Percentiles rank a stretch among this genome's conserved stretches.
These are phyloP conservation scores for Cremastinae sp. DNA, from an alignment of 2,888 invertebrate species.

Conservation along the genomic window DNA sequence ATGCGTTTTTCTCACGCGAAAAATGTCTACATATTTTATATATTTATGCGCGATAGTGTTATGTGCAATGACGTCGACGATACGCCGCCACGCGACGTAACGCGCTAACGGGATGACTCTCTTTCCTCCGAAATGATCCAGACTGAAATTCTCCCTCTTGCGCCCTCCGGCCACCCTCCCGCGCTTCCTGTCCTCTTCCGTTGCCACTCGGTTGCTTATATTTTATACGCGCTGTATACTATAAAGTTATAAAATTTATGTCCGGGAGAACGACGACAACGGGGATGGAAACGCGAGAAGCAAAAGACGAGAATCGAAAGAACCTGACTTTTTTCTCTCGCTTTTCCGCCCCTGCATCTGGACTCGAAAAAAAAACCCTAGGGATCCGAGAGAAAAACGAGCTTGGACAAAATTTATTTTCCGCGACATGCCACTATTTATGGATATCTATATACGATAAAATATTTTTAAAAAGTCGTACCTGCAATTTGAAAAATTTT, in stretches of 20 bases:
- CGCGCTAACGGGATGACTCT: constrained; percentile 46
- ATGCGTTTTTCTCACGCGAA: neutral
- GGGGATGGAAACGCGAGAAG: neutral
- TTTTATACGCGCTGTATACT: constrained; percentile 29
- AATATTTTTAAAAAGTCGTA: too few relatives aligned
- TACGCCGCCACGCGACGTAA: constrained; percentile 50
- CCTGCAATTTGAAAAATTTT: too few relatives aligned
- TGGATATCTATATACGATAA: too few relatives aligned
- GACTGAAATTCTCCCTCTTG: constrained; percentile 26
- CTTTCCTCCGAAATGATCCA: constrained; percentile 48
- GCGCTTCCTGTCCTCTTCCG: constrained; percentile 14
- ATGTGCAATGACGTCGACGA: constrained; percentile 31
- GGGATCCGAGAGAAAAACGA: neutral
- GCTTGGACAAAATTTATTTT: neutral
- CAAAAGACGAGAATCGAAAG: constrained; percentile 3
- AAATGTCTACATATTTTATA: constrained; percentile 19
- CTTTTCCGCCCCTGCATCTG: neutral
- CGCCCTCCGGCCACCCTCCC: constrained; percentile 28
- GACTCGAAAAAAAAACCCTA: too few relatives aligned
- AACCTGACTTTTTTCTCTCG: neutral
- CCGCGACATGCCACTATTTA: too few relatives aligned
- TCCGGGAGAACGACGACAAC: constrained; percentile 26
- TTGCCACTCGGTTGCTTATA: constrained; percentile 53
- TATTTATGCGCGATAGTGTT: constrained; percentile 9
- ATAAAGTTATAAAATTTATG: constrained; percentile 56